These are phyloP conservation scores for Platynereis dumerilii DNA, from an alignment of 2,888 invertebrate species.

Conservation along the genomic window DNA sequence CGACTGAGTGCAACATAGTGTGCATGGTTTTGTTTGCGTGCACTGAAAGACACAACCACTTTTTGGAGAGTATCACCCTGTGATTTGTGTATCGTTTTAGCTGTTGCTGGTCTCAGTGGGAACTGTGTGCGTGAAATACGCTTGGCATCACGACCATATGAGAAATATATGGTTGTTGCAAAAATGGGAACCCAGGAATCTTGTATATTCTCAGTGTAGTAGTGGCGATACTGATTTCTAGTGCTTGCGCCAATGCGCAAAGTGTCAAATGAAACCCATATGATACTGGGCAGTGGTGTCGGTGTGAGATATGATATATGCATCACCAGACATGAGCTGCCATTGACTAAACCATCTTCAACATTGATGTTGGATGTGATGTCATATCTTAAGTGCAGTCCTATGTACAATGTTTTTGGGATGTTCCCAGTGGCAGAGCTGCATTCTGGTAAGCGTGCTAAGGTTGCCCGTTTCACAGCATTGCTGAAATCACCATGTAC, in stretches of 20 bases:
- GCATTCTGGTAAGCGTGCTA: too few relatives aligned
- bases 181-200: background rate
- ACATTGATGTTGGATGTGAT: background rate
- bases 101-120: conserved; percentile 11
- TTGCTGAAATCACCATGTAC: too few relatives aligned
- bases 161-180: background rate
- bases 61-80: conserved; percentile 8
- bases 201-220: background rate
- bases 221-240: background rate
- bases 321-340: background rate
- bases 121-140: background rate
- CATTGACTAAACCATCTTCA: background rate
- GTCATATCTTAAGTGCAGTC: conserved; percentile 4
- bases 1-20: conserved; percentile 12
- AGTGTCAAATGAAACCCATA: background rate
- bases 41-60: background rate
- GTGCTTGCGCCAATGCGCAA: background rate
- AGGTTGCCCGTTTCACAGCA: too few relatives aligned
- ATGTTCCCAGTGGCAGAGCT: too few relatives aligned
- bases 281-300: background rate
- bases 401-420: background rate
- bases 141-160: background rate
- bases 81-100: conserved; percentile 10
- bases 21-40: background rate
- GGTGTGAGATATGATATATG: background rate